Conservation (phyloP, 53 echinoderm and acorn worm species). For the Holothuria leucospilota region DNA sequence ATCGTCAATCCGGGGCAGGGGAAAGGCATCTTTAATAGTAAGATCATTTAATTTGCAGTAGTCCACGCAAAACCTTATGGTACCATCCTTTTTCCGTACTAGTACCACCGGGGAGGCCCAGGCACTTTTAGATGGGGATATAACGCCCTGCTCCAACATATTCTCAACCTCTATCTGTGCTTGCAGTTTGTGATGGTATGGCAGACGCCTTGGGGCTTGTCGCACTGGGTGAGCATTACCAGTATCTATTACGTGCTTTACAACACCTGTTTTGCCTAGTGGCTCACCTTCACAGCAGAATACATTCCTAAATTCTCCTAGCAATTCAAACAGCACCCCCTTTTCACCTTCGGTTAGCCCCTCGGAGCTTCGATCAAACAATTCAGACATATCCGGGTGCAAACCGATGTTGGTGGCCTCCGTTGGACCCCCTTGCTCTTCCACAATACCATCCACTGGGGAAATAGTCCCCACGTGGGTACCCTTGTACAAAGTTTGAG, state of each 20-base stretch:
- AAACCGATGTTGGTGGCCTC: not conserved
- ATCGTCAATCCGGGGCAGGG: constrained; percentile 51
- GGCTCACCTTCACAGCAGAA: not conserved
- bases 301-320: not conserved
- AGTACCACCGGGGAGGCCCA: too few relatives aligned
- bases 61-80: constrained; percentile 52
- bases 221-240: too few relatives aligned
- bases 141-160: too few relatives aligned
- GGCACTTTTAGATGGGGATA: too few relatives aligned
- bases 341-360: too few relatives aligned
- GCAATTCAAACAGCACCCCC: not conserved
- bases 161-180: too few relatives aligned
- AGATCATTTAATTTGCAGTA: constrained; percentile 47
- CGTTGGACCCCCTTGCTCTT: not conserved
- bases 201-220: not conserved
- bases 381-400: not conserved
- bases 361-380: not conserved
- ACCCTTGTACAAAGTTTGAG: not conserved
- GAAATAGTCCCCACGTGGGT: not conserved
- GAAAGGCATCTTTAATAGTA: constrained; percentile 45
- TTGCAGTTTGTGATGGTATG: too few relatives aligned
- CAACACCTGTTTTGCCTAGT: not conserved
- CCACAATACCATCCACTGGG: not conserved
- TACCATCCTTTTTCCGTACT: too few relatives aligned
- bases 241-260: not conserved